phyloP scores from a whole-genome alignment of 2,888 invertebrate species.

The Dinocampus coccinellae region DNA sequence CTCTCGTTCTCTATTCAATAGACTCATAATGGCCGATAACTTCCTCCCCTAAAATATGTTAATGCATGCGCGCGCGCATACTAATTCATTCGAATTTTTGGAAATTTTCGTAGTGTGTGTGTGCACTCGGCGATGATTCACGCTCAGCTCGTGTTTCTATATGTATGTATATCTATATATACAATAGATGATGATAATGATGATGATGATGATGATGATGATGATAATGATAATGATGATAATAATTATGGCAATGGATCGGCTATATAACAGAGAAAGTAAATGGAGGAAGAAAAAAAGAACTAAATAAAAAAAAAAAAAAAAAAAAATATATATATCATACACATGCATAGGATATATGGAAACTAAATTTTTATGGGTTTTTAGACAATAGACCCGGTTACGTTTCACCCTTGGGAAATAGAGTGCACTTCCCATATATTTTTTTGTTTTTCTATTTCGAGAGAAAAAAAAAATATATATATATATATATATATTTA shows the following conservation, averaged over 20 bases:
- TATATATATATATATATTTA: slow-evolving; percentile 3
- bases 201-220: slow-evolving; percentile 5
- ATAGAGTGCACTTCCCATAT: slow-evolving; percentile 2
- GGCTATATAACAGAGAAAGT: slow-evolving; percentile 13
- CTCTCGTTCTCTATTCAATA: slow-evolving; percentile 46
- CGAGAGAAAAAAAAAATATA: slow-evolving; percentile 38
- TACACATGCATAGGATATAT: background rate
- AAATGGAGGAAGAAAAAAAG: background rate
- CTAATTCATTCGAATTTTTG: slow-evolving; percentile 67
- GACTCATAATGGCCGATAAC: slow-evolving; percentile 60
- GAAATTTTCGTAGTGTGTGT: slow-evolving; percentile 48
- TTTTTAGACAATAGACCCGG: slow-evolving; percentile 47
- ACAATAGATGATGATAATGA: background rate
- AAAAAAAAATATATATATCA: background rate
- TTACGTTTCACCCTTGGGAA: slow-evolving; percentile 29
- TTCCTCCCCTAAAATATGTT: slow-evolving; percentile 60
- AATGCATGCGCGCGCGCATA: slow-evolving; percentile 62
- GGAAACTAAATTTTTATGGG: slow-evolving; percentile 47
- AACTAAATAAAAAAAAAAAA: background rate
- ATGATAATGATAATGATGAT: slow-evolving; percentile 1
- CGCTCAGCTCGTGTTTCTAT: slow-evolving; percentile 44
- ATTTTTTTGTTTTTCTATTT: slow-evolving; percentile 10
- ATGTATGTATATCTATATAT: background rate
- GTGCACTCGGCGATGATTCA: slow-evolving; percentile 55
- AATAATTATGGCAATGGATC: too few species aligned